A percentile compares a stretch with the other conserved stretches of the same genome.
Conservation (phyloP, 1,140 invertebrate genomes). For the Akabosia matsudoensis region DNA sequence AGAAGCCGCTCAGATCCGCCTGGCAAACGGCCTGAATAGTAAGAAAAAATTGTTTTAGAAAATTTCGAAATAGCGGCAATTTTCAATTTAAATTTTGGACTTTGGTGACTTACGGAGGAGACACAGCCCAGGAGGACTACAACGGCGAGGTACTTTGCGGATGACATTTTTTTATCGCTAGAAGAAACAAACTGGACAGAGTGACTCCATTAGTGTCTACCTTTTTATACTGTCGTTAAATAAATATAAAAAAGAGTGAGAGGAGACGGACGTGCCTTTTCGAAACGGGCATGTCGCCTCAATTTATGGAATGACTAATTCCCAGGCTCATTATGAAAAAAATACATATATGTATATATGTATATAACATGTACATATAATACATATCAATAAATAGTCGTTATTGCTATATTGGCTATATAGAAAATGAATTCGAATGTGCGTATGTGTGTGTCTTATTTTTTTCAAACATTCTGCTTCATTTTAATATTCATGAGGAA, state of each 20-base stretch:
- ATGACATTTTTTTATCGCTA: neutral
- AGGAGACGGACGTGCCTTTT: neutral
- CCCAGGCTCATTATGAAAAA: neutral
- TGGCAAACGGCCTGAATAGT: slow-evolving; percentile 18
- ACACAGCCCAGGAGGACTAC: slow-evolving; percentile 36
- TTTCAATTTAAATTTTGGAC: neutral
- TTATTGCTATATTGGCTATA: too few species aligned
- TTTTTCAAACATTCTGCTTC: too few species aligned
- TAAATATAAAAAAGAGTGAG: neutral
- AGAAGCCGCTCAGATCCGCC: neutral
- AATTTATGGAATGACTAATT: neutral
- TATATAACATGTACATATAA: neutral
- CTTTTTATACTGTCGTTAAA: slow-evolving; percentile 29
- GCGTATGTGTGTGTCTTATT: too few species aligned
- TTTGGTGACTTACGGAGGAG: too few species aligned
- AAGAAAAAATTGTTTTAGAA: neutral
- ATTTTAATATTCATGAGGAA: too few species aligned
- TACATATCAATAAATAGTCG: neutral
- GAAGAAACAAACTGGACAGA: neutral
- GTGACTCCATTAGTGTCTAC: slow-evolving; percentile 8
- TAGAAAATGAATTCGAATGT: too few species aligned
- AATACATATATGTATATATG: neutral
- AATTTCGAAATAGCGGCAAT: neutral
- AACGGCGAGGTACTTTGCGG: slow-evolving; percentile 33
- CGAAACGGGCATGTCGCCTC: neutral